These are phyloP conservation scores for Melanargia galathea DNA, from an alignment of 2,888 invertebrate genomes.

Conservation along the genomic window DNA sequence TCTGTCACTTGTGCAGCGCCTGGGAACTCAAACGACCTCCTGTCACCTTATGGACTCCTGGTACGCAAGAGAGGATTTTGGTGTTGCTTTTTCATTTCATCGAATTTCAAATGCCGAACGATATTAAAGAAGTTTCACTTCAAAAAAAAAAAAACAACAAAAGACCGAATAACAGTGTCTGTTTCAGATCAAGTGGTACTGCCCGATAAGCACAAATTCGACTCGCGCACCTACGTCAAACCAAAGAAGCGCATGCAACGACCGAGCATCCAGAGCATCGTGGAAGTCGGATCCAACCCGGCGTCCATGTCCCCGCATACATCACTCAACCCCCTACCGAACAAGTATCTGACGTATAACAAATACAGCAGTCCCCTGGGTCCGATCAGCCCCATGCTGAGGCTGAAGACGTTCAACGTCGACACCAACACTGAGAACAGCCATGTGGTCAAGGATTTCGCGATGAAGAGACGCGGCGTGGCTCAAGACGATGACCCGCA, in stretches of 20 bases:
- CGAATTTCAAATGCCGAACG: no score
- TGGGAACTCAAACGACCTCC: no score
- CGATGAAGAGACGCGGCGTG: constrained; percentile 67
- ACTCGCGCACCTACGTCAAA: constrained; percentile 86
- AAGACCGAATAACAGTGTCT: constrained; percentile 25
- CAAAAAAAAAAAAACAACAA: background rate
- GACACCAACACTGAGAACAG: constrained; percentile 71
- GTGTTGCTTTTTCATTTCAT: no score
- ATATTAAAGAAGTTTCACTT: no score
- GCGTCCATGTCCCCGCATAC: constrained; percentile 56
- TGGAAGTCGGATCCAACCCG: constrained; percentile 61
- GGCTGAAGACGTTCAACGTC: constrained; percentile 75
- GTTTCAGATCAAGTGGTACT: constrained; percentile 63
- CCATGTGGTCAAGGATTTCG: constrained; percentile 61
- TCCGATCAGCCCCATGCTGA: constrained; percentile 65
- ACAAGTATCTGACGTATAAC: constrained; percentile 74
- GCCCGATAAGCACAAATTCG: constrained; percentile 81
- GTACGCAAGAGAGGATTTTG: no score
- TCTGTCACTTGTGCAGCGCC: no score
- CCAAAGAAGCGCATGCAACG: constrained; percentile 84
- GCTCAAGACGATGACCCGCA: constrained; percentile 73
- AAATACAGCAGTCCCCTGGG: constrained; percentile 70
- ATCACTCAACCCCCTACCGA: constrained; percentile 52
- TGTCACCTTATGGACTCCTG: no score
- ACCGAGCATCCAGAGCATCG: constrained; percentile 83